phyloP scores from a whole-genome alignment of 2,113 vertebrate genomes.

The Oryzias woworae region DNA sequence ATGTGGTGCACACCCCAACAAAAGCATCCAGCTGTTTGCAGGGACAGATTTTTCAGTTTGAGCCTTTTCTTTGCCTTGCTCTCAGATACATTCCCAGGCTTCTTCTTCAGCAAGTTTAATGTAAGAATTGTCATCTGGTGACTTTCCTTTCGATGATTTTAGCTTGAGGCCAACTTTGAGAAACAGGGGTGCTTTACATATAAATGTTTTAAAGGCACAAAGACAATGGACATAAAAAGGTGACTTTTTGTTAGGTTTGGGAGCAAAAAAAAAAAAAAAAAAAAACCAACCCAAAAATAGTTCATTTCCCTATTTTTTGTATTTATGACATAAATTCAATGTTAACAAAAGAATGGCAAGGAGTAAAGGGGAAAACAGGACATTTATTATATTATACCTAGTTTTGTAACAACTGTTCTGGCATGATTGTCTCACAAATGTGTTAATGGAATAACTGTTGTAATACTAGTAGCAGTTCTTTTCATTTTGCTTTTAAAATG shows the following conservation, averaged over 20 bases:
- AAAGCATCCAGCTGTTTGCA: not conserved
- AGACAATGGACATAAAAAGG: not conserved
- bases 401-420: not conserved
- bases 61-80: constrained; percentile 1
- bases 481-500: constrained; percentile 1
- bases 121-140: constrained; percentile 21
- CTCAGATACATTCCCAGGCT: not conserved
- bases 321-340: not conserved
- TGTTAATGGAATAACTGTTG: not conserved
- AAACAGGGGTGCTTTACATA: not conserved
- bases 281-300: not conserved
- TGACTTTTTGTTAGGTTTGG: not conserved
- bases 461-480: not conserved
- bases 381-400: not conserved
- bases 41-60: constrained; percentile 17
- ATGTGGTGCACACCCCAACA: constrained; percentile 12
- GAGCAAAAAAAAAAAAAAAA: not conserved
- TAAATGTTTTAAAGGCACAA: not conserved
- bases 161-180: constrained; percentile 1
- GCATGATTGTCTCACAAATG: not conserved
- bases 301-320: not conserved
- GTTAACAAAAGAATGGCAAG: not conserved
- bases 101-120: not conserved
- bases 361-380: not conserved
- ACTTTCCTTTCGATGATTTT: constrained; percentile 7